These are phyloP conservation scores for Drosophila basisetae DNA, from an alignment of 2,888 invertebrate genomes.

Conservation along the genomic window DNA sequence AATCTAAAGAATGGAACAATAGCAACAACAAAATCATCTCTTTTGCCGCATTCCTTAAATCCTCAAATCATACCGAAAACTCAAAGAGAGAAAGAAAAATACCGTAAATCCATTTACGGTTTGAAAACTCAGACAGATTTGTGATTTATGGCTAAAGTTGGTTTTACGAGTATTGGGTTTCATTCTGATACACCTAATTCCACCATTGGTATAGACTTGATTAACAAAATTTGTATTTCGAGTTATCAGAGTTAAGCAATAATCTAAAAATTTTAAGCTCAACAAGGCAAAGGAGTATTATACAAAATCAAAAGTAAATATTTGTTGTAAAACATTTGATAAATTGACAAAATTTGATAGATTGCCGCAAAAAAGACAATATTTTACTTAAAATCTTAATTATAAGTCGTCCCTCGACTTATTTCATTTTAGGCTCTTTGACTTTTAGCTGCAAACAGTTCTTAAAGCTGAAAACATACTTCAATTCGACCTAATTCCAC, in stretches of 20 bases:
- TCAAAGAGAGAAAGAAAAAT: background rate
- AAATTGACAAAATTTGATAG: background rate
- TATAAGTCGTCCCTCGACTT: background rate
- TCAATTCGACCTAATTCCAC: conserved; percentile 27
- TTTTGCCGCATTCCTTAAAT: conserved; percentile 25
- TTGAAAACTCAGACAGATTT: background rate
- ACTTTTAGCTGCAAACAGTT: background rate
- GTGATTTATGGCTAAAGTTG: conserved; percentile 2
- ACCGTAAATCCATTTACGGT: conserved; percentile 11
- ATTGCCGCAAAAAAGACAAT: background rate
- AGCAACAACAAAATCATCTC: conserved; percentile 3
- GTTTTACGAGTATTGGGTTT: background rate
- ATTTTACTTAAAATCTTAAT: background rate
- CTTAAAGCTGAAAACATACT: background rate
- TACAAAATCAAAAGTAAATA: background rate
- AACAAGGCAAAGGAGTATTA: background rate
- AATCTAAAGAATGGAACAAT: background rate
- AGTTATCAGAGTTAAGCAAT: background rate
- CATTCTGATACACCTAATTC: background rate
- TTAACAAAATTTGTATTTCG: background rate
- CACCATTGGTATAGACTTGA: background rate
- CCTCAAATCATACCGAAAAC: background rate
- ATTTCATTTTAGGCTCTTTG: background rate
- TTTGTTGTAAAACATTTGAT: background rate
- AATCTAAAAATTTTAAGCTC: background rate